Evolutionary conservation across 2,797 vertebrate genomes (phyloP).

Genomic region (Antennarius maculatus): DNA sequence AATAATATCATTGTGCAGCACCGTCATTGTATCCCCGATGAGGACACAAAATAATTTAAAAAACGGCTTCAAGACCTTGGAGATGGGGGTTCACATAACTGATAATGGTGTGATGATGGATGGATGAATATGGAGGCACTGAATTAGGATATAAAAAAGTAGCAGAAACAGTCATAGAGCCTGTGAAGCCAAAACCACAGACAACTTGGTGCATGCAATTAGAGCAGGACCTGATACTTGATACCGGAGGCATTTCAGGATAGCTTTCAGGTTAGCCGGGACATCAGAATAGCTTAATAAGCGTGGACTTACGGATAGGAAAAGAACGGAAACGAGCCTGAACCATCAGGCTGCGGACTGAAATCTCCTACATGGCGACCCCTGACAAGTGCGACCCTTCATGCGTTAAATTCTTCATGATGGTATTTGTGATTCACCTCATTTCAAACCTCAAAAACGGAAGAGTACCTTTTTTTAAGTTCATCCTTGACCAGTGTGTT

Average conservation of each 20-base stretch:
- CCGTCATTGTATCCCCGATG: background rate
- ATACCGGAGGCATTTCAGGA: slow-evolving; percentile 11
- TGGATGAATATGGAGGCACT: background rate
- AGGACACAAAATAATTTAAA: background rate
- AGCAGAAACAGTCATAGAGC: background rate
- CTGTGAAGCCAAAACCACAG: background rate
- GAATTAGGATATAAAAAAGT: background rate
- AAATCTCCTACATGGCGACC: background rate
- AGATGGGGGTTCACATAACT: background rate
- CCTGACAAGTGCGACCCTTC: slow-evolving; percentile 14
- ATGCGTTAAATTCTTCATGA: slow-evolving; percentile 28
- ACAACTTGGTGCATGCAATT: slow-evolving; percentile 3
- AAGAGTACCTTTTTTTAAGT: slow-evolving; percentile 11
- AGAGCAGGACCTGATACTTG: slow-evolving; percentile 13
- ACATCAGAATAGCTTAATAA: background rate
- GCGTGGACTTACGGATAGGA: background rate
- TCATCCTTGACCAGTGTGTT: slow-evolving; percentile 17
- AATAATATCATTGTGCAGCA: background rate
- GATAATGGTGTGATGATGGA: background rate
- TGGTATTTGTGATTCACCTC: slow-evolving; percentile 11
- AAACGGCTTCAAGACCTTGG: background rate
- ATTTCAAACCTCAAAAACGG: background rate
- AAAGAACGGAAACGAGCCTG: background rate
- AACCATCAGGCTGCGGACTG: background rate
- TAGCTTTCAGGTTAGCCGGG: no score